A percentile compares a stretch with the other conserved stretches of the same genome.
Conservation (phyloP, 2,888 invertebrate species). For the Eupithecia insigniata region DNA sequence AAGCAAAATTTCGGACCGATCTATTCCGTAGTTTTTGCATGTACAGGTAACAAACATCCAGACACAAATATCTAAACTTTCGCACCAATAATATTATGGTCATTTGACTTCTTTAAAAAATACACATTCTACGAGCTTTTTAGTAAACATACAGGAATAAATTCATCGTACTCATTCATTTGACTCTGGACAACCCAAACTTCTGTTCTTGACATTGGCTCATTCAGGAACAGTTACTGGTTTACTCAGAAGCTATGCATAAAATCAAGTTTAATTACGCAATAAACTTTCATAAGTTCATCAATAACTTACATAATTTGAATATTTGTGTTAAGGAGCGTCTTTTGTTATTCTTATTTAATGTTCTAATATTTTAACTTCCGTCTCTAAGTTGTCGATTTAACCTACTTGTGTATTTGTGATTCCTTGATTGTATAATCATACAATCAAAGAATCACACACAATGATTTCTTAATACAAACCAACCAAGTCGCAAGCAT, state of each 20-base stretch:
- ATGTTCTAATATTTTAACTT: not conserved
- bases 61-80: too few relatives aligned
- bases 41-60: too few relatives aligned
- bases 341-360: constrained; percentile 44
- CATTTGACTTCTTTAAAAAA: too few relatives aligned
- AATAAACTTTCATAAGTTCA: constrained; percentile 56
- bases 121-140: too few relatives aligned
- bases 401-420: too few relatives aligned
- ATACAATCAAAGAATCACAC: not conserved
- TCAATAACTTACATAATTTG: constrained; percentile 54
- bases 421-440: too few relatives aligned
- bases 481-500: too few relatives aligned
- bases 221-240: not conserved
- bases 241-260: constrained; percentile 11
- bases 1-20: too few relatives aligned
- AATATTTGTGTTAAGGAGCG: constrained; percentile 41
- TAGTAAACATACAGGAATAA: not conserved
- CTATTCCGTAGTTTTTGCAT: too few relatives aligned
- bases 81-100: too few relatives aligned
- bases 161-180: too few relatives aligned
- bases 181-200: not conserved
- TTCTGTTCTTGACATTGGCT: not conserved
- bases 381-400: not conserved
- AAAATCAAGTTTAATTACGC: constrained; percentile 21
- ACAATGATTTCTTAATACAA: not conserved